Evolutionary conservation across 2,888 invertebrate species (phyloP).

Genomic region (Trachelus troglodyta): DNA sequence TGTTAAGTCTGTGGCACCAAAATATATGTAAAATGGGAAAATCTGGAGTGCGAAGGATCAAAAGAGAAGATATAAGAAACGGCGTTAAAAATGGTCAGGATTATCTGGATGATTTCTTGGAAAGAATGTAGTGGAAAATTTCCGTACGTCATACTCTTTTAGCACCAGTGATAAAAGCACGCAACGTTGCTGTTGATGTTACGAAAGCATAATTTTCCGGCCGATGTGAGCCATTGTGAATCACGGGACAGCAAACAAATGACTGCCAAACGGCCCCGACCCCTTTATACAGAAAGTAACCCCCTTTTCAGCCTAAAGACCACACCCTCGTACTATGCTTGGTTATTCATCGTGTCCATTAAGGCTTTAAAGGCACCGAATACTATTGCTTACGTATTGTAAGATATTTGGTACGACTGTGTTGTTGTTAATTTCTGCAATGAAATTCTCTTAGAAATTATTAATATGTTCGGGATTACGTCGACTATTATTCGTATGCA

Average conservation of each 20-base stretch:
- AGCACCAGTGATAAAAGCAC: not conserved
- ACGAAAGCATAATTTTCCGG: slow-evolving; percentile 21
- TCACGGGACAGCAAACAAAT: slow-evolving; percentile 21
- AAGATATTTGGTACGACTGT: not conserved
- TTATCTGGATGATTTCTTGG: not conserved
- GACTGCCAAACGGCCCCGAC: slow-evolving; percentile 18
- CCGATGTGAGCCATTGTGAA: slow-evolving; percentile 21
- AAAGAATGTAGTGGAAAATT: not conserved
- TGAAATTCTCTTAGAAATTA: not conserved
- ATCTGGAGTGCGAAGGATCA: not conserved
- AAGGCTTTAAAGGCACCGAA: not conserved
- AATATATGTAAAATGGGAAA: no score
- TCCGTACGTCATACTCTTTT: not conserved
- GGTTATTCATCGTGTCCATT: not conserved
- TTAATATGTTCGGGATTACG: no score
- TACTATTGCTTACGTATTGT: not conserved
- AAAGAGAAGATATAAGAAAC: not conserved
- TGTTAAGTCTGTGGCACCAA: no score
- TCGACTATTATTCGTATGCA: no score
- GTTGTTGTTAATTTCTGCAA: not conserved
- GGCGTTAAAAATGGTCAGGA: not conserved
- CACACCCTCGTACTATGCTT: not conserved
- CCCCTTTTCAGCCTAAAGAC: not conserved
- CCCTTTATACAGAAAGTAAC: slow-evolving; percentile 6
- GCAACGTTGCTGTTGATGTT: not conserved